These are phyloP conservation scores for Channa maculata DNA, from an alignment of 2,113 vertebrate genomes.

Conservation along the genomic window DNA sequence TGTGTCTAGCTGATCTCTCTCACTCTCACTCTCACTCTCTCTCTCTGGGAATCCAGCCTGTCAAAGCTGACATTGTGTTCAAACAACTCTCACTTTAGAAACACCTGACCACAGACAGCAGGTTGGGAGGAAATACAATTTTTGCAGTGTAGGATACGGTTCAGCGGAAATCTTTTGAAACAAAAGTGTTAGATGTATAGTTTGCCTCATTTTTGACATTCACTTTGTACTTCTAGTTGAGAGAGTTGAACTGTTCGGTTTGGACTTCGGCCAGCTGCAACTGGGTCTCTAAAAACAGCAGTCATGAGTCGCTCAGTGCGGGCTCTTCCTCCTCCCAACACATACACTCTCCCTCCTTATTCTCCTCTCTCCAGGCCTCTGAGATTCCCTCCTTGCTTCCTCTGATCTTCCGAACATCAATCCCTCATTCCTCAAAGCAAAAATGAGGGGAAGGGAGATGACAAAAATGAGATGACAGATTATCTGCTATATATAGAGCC, in stretches of 20 bases:
- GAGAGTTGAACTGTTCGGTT: constrained; percentile 30
- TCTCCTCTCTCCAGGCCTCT: constrained; percentile 57
- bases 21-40: constrained; percentile 3
- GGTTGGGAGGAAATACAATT: constrained; percentile 38
- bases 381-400: constrained; percentile 61
- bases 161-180: constrained; percentile 58
- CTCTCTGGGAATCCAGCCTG: constrained; percentile 49
- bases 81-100: constrained; percentile 58
- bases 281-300: constrained; percentile 62
- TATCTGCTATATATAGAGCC: constrained; percentile 77
- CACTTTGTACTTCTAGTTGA: constrained; percentile 23
- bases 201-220: constrained; percentile 18
- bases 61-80: constrained; percentile 56
- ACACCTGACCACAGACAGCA: constrained; percentile 42
- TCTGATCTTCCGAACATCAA: constrained; percentile 77
- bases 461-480: constrained; percentile 79
- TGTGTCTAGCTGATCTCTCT: constrained; percentile 46
- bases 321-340: constrained; percentile 15
- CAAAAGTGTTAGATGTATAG: constrained; percentile 47
- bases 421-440: constrained; percentile 74
- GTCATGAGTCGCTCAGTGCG: constrained; percentile 44
- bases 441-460: constrained; percentile 64
- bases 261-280: constrained; percentile 56
- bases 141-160: constrained; percentile 33
- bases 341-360: constrained; percentile 26